Evolutionary conservation across 2,888 invertebrate species (phyloP).

Genomic region (Onthophagus sagittarius): DNA sequence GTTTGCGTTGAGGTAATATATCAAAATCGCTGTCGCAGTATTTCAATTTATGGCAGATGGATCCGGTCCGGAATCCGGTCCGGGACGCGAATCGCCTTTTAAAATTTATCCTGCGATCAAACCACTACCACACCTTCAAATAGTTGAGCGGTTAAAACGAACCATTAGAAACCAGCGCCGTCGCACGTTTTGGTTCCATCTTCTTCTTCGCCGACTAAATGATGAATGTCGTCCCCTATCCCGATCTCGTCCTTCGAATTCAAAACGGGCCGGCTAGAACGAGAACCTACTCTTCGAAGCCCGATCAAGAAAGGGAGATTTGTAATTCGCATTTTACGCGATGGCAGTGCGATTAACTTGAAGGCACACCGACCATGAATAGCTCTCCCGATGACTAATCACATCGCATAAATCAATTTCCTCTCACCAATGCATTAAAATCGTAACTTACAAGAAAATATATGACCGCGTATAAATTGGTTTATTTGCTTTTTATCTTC

Average conservation of each 20-base stretch:
- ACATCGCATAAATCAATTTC: background rate
- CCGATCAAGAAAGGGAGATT: background rate
- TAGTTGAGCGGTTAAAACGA: conserved; percentile 1
- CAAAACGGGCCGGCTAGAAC: background rate
- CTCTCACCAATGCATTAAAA: background rate
- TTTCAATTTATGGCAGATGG: background rate
- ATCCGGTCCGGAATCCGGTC: background rate
- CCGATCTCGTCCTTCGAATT: background rate
- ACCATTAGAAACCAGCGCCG: background rate
- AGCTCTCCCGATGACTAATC: background rate
- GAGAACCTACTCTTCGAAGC: background rate
- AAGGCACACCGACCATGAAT: background rate
- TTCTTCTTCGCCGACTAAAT: background rate
- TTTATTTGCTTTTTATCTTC: background rate
- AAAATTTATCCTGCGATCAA: conserved; percentile 6
- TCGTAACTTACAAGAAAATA: background rate
- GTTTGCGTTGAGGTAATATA: background rate
- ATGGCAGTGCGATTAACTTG: background rate
- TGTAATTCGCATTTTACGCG: background rate
- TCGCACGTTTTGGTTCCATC: background rate
- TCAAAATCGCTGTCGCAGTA: background rate
- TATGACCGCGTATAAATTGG: background rate
- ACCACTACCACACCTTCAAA: conserved; percentile 9
- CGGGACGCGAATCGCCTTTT: background rate
- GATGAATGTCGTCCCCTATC: background rate